A percentile compares a stretch with the other conserved stretches of the same genome.
phyloP scores from a whole-genome alignment of 2,797 vertebrate species.

The Vespertilio murinus region DNA sequence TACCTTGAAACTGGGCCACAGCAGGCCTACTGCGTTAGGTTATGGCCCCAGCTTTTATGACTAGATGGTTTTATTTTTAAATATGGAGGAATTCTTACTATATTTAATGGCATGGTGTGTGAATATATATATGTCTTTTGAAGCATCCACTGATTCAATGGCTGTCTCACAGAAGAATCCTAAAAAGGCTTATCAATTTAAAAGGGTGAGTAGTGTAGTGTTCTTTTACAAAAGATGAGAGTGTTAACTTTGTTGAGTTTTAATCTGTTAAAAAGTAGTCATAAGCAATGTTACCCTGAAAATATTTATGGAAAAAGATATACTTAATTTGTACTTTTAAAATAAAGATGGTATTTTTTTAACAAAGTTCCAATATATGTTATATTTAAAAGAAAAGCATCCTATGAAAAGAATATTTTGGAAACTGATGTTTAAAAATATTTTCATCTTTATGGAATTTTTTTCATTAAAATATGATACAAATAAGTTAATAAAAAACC shows the following conservation, averaged over 20 bases:
- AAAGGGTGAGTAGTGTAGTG: background rate
- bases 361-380: background rate
- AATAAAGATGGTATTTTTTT: constrained; percentile 8
- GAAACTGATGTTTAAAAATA: constrained; percentile 30
- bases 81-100: background rate
- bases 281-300: background rate
- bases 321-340: background rate
- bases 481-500: background rate
- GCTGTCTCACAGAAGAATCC: background rate
- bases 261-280: background rate
- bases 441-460: background rate
- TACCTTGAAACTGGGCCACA: background rate
- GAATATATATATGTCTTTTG: background rate
- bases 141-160: background rate
- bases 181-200: background rate
- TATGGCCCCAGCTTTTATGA: background rate
- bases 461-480: background rate
- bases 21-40: background rate
- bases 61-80: background rate
- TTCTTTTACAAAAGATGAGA: background rate
- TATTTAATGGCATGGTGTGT: background rate
- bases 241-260: background rate
- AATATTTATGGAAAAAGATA: background rate
- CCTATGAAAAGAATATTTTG: background rate
- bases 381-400: background rate